phyloP scores from a whole-genome alignment of 2,113 vertebrate species.

The Ochotona curzoniae region DNA sequence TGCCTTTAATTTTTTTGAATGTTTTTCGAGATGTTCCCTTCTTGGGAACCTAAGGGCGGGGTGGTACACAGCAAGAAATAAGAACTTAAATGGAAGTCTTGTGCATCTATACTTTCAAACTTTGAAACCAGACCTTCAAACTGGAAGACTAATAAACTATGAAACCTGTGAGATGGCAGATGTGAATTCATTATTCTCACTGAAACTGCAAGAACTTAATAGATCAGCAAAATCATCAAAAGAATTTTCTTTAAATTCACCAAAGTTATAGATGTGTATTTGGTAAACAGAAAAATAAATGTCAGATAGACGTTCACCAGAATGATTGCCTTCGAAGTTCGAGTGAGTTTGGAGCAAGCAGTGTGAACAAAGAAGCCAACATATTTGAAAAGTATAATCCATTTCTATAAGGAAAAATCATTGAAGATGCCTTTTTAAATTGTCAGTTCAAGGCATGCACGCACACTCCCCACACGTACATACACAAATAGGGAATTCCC shows the following conservation, averaged over 20 bases:
- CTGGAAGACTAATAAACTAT: background rate
- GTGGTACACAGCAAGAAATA: no score
- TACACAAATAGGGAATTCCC: no score
- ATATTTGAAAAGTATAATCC: no score
- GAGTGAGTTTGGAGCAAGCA: background rate
- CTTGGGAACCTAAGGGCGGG: background rate
- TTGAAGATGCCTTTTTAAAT: no score
- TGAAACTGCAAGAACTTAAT: background rate
- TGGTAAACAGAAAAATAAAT: background rate
- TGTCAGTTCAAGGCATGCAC: no score
- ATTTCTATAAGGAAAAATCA: no score
- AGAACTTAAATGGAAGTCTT: background rate
- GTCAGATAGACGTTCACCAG: background rate
- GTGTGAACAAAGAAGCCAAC: background rate
- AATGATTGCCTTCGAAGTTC: background rate
- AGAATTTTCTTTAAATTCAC: background rate
- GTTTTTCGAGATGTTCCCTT: background rate
- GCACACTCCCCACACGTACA: no score
- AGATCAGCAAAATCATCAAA: background rate
- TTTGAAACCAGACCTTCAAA: background rate
- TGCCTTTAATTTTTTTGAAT: background rate
- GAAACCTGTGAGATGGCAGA: no score
- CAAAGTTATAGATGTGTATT: background rate
- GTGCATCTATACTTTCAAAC: background rate
- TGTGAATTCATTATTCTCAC: background rate